Conservation (phyloP, 2,888 invertebrate genomes). For the Ophion slaviceki region DNA sequence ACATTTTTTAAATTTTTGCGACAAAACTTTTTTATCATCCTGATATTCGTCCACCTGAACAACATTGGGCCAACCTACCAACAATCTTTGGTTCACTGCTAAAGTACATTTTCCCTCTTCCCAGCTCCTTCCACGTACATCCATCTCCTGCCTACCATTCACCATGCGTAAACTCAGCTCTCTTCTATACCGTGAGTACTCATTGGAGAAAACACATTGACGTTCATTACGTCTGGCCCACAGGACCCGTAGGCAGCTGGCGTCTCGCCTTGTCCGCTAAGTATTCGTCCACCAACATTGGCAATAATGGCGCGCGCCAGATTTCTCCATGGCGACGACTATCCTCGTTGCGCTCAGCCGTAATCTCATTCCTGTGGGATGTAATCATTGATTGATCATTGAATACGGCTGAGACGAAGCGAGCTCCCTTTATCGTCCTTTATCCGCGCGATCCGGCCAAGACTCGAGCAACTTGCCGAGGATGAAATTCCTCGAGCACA, state of each 20-base stretch:
- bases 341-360: no score
- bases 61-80: conserved; percentile 43
- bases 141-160: not conserved
- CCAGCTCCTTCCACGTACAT: conserved; percentile 18
- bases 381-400: conserved; percentile 64
- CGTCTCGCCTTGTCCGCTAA: no score
- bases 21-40: no score
- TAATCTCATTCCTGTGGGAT: conserved; percentile 46
- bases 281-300: no score
- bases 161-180: conserved; percentile 9
- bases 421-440: conserved; percentile 20
- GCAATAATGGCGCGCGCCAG: no score
- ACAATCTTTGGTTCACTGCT: conserved; percentile 81
- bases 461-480: conserved; percentile 19
- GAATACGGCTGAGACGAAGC: conserved; percentile 18
- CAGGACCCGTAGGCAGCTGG: no score
- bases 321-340: no score
- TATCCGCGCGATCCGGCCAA: conserved; percentile 26
- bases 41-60: no score
- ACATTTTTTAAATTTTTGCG: no score
- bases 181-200: conserved; percentile 30
- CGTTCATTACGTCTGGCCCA: conserved; percentile 44
- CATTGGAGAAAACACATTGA: conserved; percentile 62
- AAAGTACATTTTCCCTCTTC: conserved; percentile 56
- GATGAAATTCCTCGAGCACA: conserved; percentile 42